Conservation (phyloP, 2,113 vertebrate genomes). For the Odocoileus virginianus region DNA sequence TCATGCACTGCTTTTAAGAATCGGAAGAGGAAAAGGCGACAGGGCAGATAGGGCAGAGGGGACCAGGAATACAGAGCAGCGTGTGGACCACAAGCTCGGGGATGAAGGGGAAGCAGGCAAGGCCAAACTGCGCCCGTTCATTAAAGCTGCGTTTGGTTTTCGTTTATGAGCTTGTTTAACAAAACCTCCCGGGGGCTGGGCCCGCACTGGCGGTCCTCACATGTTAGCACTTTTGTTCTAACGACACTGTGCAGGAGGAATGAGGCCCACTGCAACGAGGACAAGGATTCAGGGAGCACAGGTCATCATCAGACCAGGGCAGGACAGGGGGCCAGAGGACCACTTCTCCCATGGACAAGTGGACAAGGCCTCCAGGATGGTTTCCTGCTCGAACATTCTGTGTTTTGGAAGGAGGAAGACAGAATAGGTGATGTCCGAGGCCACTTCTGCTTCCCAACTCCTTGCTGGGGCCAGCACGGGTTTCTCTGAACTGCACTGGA, state of each 20-base stretch:
- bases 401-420: background rate
- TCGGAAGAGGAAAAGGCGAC: fast-evolving
- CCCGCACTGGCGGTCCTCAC: fast-evolving
- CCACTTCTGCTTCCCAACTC: no score
- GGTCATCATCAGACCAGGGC: fast-evolving
- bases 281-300: background rate
- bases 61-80: fast-evolving
- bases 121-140: fast-evolving
- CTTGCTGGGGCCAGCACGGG: background rate
- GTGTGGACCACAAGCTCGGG: fast-evolving
- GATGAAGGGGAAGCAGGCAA: fast-evolving
- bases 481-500: background rate
- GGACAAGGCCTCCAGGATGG: fast-evolving
- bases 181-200: background rate
- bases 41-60: background rate
- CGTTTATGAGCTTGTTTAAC: fast-evolving
- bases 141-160: fast-evolving
- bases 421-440: background rate
- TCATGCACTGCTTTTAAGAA: background rate
- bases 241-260: fast-evolving
- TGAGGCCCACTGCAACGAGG: fast-evolving
- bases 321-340: background rate
- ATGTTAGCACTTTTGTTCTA: fast-evolving
- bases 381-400: fast-evolving
- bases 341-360: fast-evolving